Conservation (phyloP, 2,888 invertebrate genomes). For the Chrysomela aeneicollis region DNA sequence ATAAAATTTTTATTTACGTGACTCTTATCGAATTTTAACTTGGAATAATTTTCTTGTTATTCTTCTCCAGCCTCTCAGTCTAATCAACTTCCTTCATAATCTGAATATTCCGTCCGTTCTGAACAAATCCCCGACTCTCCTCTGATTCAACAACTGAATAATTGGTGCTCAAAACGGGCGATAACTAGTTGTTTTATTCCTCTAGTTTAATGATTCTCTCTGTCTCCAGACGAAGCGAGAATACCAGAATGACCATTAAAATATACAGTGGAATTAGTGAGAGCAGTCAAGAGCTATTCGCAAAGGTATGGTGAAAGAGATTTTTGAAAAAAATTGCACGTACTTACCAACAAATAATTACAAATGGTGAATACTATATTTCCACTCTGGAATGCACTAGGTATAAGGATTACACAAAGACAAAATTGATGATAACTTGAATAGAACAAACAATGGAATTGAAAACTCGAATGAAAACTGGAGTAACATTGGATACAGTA, state of each 20-base stretch:
- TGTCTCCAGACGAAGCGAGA: conserved; percentile 18
- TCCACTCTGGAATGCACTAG: no score
- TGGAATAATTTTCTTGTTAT: neutral
- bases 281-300: neutral
- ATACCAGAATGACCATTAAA: conserved; percentile 31
- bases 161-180: neutral
- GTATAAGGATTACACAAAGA: no score
- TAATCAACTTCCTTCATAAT: neutral
- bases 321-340: neutral
- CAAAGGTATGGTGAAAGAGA: neutral
- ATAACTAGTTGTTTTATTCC: conserved; percentile 5
- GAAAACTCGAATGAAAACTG: no score
- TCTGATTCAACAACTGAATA: conserved; percentile 1
- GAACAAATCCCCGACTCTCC: neutral
- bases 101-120: neutral
- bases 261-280: neutral
- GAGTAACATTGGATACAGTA: no score
- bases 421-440: no score
- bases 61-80: neutral
- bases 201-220: conserved; percentile 16
- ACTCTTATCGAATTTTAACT: neutral
- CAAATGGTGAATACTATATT: no score
- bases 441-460: no score
- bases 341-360: neutral
- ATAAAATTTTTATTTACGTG: neutral